These are phyloP conservation scores for Pteronura brasiliensis DNA, from an alignment of 2,113 vertebrate species.

Conservation along the genomic window DNA sequence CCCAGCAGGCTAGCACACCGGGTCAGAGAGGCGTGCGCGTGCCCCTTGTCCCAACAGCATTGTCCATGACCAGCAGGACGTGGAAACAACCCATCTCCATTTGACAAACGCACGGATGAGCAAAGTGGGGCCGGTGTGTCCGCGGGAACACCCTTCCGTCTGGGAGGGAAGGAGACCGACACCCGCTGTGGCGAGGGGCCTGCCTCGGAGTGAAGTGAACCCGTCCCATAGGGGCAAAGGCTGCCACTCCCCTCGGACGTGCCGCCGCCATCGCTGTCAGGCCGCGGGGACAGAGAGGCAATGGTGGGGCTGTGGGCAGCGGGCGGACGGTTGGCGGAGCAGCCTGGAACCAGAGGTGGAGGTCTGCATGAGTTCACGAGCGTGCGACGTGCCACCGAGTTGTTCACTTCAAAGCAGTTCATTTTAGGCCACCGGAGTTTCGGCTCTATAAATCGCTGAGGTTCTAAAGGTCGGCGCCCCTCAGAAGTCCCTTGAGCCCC, in stretches of 20 bases:
- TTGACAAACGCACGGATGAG: no score
- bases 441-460: not conserved
- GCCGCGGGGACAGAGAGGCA: accelerated
- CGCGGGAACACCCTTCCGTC: not conserved
- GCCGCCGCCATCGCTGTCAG: not conserved
- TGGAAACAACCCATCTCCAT: accelerated
- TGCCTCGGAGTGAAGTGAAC: accelerated
- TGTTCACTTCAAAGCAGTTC: not conserved
- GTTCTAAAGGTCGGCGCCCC: no score
- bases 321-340: not conserved
- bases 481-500: not conserved
- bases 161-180: not conserved
- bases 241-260: accelerated
- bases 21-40: not conserved
- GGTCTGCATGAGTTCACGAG: not conserved
- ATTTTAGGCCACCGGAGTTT: not conserved
- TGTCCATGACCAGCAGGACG: accelerated
- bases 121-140: accelerated
- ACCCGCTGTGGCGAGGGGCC: not conserved
- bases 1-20: accelerated
- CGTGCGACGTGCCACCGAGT: accelerated
- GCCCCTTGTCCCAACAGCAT: accelerated
- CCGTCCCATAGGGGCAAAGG: not conserved
- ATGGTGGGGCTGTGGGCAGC: not conserved
- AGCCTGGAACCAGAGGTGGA: not conserved